Evolutionary conservation across 2,888 invertebrate species (phyloP), one percentile per base, ranked within the genome.

Genomic region (Plagodis dolabraria): DNA sequence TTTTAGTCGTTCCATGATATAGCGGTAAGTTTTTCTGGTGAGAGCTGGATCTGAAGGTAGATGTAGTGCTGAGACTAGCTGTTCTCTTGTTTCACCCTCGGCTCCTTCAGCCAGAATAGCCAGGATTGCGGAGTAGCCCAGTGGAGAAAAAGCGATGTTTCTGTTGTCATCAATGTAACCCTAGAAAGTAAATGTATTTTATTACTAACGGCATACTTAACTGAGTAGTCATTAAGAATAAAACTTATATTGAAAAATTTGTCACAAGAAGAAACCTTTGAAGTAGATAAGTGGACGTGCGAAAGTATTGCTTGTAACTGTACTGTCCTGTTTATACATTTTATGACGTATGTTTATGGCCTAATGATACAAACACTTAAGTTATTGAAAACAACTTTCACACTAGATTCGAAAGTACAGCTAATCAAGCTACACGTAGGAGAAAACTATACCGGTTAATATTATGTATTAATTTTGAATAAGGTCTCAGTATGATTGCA

Each of bases 31-130:
- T 59, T 85, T 87, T 67, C 94, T 85, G 5, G 89, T 90, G 0
- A 89, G 76, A 9, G 79, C 80, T 10, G 75, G 86, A 61, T 94
- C 93, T 60, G 89, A 80, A 8, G 95, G 95, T 22, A 94, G 83
- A 48, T 94, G 94, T 6, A 95, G 84, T 0, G 94, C 93, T 53
- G 92, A 80, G 2, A 87, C 84, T 12, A 95, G 87, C 72, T 95
- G 94, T 36, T 92, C 86, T 64, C 93, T 93, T 0, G 95, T 95
- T 61, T 94, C 93, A 0, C 94, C 95, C 22, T 83, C 83, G 0
- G 95, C 93, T 9, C 94, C 95, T 83, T 95, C 95, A 0, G 94
- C 94, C 12, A 95, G 77, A 49, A 95, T 93, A 0, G 94, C 95
- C 43, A 95, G 80, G 53, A 95, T 94, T 0, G 94, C 91, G 0